Evolutionary conservation across 2,797 vertebrate species (phyloP).

Genomic region (Rhinella marina): DNA sequence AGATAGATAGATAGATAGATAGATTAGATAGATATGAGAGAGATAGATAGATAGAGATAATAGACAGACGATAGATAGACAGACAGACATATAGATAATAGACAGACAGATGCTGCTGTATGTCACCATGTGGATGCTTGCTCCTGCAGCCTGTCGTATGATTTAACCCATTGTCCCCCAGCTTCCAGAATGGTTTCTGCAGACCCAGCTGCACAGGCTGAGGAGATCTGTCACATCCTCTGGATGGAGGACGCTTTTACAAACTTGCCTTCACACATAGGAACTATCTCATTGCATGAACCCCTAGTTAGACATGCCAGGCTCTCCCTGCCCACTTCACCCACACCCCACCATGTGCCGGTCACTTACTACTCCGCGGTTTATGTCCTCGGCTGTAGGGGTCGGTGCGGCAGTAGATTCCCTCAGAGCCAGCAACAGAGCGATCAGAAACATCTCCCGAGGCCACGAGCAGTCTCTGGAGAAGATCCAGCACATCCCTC

Average conservation of each 20-base stretch:
- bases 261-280: background rate
- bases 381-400: constrained; percentile 70
- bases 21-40: background rate
- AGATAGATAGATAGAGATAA: background rate
- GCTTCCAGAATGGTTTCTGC: constrained; percentile 4
- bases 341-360: background rate
- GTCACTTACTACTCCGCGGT: constrained; percentile 74
- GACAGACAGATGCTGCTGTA: background rate
- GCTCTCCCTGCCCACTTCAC: too few relatives aligned
- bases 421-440: constrained; percentile 67
- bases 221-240: background rate
- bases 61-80: background rate
- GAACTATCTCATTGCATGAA: background rate
- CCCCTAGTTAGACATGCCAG: too few relatives aligned
- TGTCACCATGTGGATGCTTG: background rate
- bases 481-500: constrained; percentile 59
- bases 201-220: background rate
- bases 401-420: constrained; percentile 71
- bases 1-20: background rate
- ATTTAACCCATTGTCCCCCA: background rate
- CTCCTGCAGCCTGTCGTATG: background rate
- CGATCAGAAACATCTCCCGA: constrained; percentile 63
- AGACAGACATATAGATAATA: background rate
- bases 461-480: constrained; percentile 33
- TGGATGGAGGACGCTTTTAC: background rate